Conservation (phyloP, 2,888 invertebrate species). For the Apamea anceps region DNA sequence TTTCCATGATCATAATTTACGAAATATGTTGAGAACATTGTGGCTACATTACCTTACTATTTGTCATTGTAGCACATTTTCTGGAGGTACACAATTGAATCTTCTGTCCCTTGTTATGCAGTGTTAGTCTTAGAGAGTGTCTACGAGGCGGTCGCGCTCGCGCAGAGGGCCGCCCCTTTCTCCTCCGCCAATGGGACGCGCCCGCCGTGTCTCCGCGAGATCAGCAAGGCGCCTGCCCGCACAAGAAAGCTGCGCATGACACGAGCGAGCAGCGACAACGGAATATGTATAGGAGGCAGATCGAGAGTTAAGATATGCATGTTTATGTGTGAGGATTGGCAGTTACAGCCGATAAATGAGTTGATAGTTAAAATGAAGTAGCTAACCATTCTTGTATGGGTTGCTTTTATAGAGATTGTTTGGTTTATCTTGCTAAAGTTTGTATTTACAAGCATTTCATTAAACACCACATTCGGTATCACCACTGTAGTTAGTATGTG, state of each 20-base stretch:
- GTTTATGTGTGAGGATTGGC: not conserved
- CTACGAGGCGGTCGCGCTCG: constrained; percentile 71
- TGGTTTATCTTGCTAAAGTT: not conserved
- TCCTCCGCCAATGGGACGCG: constrained; percentile 81
- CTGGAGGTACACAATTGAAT: not conserved
- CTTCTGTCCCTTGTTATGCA: constrained; percentile 10
- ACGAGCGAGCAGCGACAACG: constrained; percentile 50
- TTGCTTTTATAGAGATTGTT: not conserved
- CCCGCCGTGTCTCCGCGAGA: constrained; percentile 79
- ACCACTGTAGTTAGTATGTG: not conserved
- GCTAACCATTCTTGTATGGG: not conserved
- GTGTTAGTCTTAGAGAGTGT: constrained; percentile 38
- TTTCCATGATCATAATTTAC: not conserved
- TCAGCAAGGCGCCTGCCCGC: constrained; percentile 74
- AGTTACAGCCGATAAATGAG: not conserved
- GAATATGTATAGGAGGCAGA: constrained; percentile 1
- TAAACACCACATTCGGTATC: not conserved
- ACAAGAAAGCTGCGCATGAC: constrained; percentile 40
- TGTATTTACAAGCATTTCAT: not conserved
- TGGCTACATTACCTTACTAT: no score
- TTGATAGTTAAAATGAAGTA: not conserved
- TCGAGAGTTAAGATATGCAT: constrained; percentile 22
- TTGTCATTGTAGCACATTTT: not conserved
- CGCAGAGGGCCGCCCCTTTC: constrained; percentile 84
- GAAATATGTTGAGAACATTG: not conserved